Evolutionary conservation across 2,113 vertebrate species (phyloP), one percentile per base, ranked within the genome.

Genomic region (Rhagologus leucostigma): DNA sequence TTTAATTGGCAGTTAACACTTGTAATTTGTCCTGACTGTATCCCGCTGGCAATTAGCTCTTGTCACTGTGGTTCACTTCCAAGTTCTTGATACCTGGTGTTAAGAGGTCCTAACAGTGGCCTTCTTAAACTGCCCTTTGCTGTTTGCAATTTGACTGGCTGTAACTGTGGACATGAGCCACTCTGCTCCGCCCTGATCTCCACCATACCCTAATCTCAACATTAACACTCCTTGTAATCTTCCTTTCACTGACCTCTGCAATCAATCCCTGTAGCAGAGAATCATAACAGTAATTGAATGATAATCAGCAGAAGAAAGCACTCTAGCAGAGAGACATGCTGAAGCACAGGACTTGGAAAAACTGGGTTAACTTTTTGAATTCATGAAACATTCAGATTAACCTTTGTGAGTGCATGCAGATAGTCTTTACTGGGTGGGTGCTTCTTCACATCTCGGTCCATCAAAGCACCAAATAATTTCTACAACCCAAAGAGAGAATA

Each of bases 1-100:
- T 94, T 96, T 96, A 96, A 96, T 92, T 90, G 95, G 93, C 91
- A 93, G 67, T 97, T 97, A 96, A 88, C 65, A 37, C 83, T 95
- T 92, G 68, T 96, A 94, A 96, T 94, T 93, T 90, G 75, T 92
- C 69, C 68, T 90, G 95, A 44, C 78, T 84, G 52, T 95, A 86
- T 82, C 79, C 89, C 0, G 55, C 70, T 2, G 8, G 68, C 93
- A 97, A 96, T 96, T 96, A 96, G 35, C 84, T 88, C 22, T 91
- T 90, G 78, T 88, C 85, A 56, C 59, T 33, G 50, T 78, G 57
- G 82, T 90, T 96, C 79, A 64, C 63, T 90, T 96, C 71, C 71
- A 80, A 83, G 75, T 90, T 68, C 86, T 87, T 78, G 68, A 71
- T 94, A 96, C 73, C 52, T 20, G 47, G 64, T 89, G 76, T 94